Percentiles rank a stretch among this genome's conserved stretches.
Conservation (phyloP, 37 sponge, comb jelly and placozoan genomes). For the Ephydatia muelleri region DNA sequence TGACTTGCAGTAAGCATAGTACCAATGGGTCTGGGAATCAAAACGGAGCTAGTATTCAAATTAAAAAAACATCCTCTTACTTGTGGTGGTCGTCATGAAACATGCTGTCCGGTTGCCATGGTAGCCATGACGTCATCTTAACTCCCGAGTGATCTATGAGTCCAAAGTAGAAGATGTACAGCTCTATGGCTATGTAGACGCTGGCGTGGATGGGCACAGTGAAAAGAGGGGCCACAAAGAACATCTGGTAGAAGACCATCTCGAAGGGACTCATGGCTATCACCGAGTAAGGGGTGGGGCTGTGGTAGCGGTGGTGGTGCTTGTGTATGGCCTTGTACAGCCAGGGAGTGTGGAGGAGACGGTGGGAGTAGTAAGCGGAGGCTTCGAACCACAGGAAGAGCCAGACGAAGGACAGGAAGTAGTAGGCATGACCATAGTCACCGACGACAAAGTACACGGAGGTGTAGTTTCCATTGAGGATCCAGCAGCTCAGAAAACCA, state of each 20-base stretch:
- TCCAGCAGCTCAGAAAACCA: conserved; percentile 40
- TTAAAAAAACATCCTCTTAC: neutral
- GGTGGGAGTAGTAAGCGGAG: conserved; percentile 43
- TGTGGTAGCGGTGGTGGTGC: conserved; percentile 47
- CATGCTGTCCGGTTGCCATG: conserved; percentile 60
- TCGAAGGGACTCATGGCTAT: conserved; percentile 52
- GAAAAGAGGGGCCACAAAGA: conserved; percentile 35
- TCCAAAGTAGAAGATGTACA: conserved; percentile 54
- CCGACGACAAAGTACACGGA: conserved; percentile 37
- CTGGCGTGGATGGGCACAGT: conserved; percentile 25
- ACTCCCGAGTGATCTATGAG: conserved; percentile 60
- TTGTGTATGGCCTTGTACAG: conserved; percentile 42
- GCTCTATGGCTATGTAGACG: conserved; percentile 11
- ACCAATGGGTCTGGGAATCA: neutral
- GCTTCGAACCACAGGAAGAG: conserved; percentile 48
- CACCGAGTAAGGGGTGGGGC: conserved; percentile 42
- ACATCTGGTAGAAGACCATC: conserved; percentile 10
- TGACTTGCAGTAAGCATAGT: too few relatives aligned
- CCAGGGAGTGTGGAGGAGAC: conserved; percentile 44
- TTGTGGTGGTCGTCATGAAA: conserved; percentile 65
- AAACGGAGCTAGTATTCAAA: neutral
- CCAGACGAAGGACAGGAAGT: conserved; percentile 9
- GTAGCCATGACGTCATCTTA: conserved; percentile 38
- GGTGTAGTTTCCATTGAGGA: conserved; percentile 37
- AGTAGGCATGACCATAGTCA: conserved; percentile 50